phyloP scores from a whole-genome alignment of 2,797 vertebrate species.

The Avahi laniger region DNA sequence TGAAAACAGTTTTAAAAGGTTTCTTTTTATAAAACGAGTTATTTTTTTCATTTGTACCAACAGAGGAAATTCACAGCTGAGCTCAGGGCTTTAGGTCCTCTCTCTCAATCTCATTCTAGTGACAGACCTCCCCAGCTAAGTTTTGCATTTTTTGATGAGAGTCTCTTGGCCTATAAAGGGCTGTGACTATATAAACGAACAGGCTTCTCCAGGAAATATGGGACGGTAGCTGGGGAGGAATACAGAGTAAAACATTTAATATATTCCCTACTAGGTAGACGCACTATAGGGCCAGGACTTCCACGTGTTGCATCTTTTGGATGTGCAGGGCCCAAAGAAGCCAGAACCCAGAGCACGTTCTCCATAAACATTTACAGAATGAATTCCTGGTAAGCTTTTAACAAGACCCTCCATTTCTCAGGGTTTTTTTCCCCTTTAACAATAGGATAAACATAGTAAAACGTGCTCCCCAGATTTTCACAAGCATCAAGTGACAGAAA shows the following conservation, averaged over 20 bases:
- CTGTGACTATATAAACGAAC: neutral
- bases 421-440: no score
- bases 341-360: neutral
- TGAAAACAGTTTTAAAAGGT: neutral
- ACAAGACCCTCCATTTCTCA: neutral
- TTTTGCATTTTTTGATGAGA: constrained; percentile 17
- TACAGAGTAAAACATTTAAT: neutral
- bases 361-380: neutral
- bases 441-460: neutral
- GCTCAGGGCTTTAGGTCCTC: neutral
- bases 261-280: no score
- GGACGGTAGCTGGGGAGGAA: neutral
- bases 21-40: neutral
- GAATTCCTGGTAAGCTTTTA: neutral
- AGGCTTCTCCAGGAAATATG: neutral
- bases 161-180: neutral
- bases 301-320: accelerated
- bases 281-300: neutral
- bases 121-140: neutral
- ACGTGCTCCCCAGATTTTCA: neutral
- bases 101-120: neutral
- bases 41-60: neutral
- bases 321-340: neutral
- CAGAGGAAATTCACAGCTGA: neutral
- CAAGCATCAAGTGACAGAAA: neutral